These are phyloP conservation scores for Nomada ferruginata DNA, from an alignment of 2,888 invertebrate genomes.

Conservation along the genomic window DNA sequence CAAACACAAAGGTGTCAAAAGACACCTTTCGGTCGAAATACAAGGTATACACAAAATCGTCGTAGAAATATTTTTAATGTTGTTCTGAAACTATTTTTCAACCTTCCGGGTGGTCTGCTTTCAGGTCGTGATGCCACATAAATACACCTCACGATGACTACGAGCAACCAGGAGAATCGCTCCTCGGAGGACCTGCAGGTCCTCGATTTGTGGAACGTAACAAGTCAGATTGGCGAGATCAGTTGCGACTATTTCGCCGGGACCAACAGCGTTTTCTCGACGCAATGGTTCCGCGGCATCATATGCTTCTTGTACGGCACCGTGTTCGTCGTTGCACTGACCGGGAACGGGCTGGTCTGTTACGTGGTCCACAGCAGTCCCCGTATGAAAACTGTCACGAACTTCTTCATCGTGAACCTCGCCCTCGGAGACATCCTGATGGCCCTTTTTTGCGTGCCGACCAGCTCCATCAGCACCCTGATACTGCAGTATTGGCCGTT, in stretches of 20 bases:
- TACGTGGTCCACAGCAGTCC: slow-evolving; percentile 93
- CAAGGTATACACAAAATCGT: too few relatives aligned
- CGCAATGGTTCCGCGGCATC: slow-evolving; percentile 87
- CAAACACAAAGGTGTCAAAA: too few relatives aligned
- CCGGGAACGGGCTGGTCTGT: slow-evolving; percentile 93
- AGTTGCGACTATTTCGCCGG: slow-evolving; percentile 50
- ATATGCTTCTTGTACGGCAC: slow-evolving; percentile 90
- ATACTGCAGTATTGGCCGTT: slow-evolving; percentile 96
- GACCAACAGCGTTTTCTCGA: slow-evolving; percentile 78
- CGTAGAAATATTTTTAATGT: too few relatives aligned
- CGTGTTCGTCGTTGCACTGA: slow-evolving; percentile 89
- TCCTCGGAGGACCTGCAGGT: neutral
- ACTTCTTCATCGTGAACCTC: slow-evolving; percentile 95
- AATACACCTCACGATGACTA: slow-evolving; percentile 26
- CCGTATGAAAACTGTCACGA: slow-evolving; percentile 96
- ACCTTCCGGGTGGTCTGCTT: neutral
- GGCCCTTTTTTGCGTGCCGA: slow-evolving; percentile 95
- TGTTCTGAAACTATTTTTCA: neutral
- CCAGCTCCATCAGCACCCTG: slow-evolving; percentile 92
- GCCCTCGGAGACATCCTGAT: slow-evolving; percentile 96
- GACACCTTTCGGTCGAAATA: too few relatives aligned
- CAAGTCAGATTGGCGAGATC: neutral
- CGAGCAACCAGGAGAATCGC: neutral
- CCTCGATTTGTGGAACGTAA: slow-evolving; percentile 20
- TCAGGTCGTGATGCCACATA: slow-evolving; percentile 16